Conservation (phyloP, 2,113 vertebrate genomes). For the Cettia cetti region DNA sequence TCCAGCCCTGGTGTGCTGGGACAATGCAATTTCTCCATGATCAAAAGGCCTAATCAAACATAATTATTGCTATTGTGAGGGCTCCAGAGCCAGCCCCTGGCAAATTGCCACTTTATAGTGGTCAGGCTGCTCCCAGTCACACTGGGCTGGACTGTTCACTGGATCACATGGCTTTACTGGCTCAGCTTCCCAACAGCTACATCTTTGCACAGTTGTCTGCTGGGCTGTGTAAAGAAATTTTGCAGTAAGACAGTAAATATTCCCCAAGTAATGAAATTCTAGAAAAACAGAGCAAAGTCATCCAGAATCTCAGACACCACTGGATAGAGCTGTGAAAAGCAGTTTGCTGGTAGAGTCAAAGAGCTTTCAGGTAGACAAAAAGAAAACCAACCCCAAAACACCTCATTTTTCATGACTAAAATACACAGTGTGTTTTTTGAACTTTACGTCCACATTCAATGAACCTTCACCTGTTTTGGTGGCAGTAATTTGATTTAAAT, state of each 20-base stretch:
- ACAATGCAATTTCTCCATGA: not conserved
- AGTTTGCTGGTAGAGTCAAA: not conserved
- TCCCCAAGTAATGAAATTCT: not conserved
- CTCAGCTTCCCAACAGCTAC: not conserved
- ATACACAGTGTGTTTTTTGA: not conserved
- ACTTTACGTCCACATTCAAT: not conserved
- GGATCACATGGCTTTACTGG: not conserved
- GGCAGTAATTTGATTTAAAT: not conserved
- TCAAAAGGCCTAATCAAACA: not conserved
- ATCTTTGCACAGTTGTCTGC: not conserved
- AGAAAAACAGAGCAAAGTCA: not conserved
- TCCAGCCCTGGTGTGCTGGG: not conserved
- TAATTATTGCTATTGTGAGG: not conserved
- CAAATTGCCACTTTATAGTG: not conserved
- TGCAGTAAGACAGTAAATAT: not conserved
- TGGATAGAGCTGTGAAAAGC: not conserved
- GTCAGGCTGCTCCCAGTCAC: not conserved
- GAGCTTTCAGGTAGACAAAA: not conserved
- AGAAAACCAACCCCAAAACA: fast-evolving
- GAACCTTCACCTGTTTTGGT: not conserved
- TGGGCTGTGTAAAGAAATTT: not conserved
- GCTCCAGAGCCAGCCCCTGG: not conserved
- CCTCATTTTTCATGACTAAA: not conserved
- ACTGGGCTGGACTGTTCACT: not conserved
- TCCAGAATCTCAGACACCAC: not conserved